Evolutionary conservation across 2,797 vertebrate species (phyloP).

Genomic region (Heliangelus exortis): DNA sequence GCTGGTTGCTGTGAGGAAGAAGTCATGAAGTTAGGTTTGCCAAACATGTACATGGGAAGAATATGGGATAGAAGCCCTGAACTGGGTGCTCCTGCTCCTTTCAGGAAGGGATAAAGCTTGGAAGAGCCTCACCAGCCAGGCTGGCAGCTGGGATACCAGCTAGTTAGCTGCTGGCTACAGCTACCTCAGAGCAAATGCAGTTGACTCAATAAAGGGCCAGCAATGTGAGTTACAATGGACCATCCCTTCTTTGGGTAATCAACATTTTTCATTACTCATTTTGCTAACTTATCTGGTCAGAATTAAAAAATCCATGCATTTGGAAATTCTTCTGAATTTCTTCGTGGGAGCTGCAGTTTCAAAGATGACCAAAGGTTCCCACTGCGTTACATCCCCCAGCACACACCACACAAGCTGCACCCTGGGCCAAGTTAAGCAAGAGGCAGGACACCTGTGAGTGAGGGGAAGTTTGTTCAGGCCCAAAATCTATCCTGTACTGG

Average conservation of each 20-base stretch:
- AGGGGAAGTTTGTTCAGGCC: neutral
- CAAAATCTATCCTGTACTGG: neutral
- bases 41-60: neutral
- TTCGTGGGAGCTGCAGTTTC: neutral
- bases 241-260: neutral
- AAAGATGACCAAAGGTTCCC: neutral
- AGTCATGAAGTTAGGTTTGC: neutral
- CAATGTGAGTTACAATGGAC: rapidly evolving
- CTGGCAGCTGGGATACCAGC: neutral
- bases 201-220: neutral
- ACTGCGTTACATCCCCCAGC: neutral
- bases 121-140: neutral
- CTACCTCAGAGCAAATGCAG: neutral
- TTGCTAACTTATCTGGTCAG: neutral
- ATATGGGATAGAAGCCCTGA: neutral
- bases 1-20: neutral
- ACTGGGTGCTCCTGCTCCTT: rapidly evolving
- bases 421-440: neutral
- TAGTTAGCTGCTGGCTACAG: neutral
- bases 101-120: neutral
- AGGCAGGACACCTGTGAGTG: rapidly evolving
- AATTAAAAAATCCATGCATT: neutral
- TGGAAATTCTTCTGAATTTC: neutral
- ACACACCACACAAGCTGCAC: neutral
- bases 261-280: neutral